Evolutionary conservation across 2,797 vertebrate species (phyloP).

Genomic region (Neomorphus geoffroyi): DNA sequence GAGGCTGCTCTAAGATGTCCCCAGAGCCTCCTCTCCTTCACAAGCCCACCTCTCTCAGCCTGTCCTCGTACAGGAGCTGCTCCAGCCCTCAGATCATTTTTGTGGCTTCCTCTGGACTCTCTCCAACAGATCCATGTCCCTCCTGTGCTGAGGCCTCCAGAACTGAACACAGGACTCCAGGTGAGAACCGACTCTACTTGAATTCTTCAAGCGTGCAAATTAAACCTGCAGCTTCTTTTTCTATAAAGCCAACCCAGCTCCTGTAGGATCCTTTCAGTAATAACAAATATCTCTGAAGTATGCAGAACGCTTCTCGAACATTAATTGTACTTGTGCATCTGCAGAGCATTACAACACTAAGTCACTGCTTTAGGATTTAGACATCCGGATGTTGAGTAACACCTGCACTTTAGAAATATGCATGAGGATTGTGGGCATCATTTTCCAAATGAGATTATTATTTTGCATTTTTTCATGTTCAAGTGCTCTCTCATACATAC

Average conservation of each 20-base stretch:
- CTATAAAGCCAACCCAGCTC: neutral
- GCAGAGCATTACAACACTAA: neutral
- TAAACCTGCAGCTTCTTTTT: neutral
- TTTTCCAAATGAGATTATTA: neutral
- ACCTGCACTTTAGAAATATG: accelerated
- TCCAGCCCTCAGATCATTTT: no score
- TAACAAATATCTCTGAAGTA: neutral
- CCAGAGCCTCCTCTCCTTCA: no score
- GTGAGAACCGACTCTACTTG: neutral
- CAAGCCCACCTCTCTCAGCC: no score
- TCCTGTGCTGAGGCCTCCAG: no score
- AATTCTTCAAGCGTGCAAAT: neutral
- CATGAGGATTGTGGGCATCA: accelerated
- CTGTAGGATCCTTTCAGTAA: neutral
- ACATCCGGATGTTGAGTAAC: constrained; percentile 10
- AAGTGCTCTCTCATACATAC: accelerated
- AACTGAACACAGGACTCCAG: no score
- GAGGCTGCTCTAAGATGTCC: no score
- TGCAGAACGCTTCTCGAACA: neutral
- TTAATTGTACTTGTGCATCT: neutral
- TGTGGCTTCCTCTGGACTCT: no score
- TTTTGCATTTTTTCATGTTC: neutral
- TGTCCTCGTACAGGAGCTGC: no score
- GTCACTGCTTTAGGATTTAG: neutral
- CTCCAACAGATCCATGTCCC: no score